A percentile compares a stretch with the other conserved stretches of the same genome.
Conservation (phyloP, 2,888 invertebrate genomes). For the Aradus depressus region DNA sequence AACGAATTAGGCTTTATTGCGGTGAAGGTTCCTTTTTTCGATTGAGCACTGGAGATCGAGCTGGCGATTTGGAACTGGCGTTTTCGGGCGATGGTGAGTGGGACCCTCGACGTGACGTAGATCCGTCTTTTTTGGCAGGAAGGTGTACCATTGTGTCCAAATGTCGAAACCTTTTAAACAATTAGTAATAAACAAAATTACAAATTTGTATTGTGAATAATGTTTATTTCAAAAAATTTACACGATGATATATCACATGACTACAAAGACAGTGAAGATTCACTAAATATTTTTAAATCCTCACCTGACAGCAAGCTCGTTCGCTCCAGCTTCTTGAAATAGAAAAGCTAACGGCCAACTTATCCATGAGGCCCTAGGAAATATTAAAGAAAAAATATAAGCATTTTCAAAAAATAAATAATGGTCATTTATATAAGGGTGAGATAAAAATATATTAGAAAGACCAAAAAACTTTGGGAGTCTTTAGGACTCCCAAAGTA, state of each 20-base stretch:
- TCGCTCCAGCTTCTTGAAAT: conserved; percentile 61
- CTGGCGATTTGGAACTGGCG: conserved; percentile 14
- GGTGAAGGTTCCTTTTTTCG: conserved; percentile 12
- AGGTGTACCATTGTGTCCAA: conserved; percentile 74
- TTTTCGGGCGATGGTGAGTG: conserved; percentile 61
- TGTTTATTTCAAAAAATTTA: neutral
- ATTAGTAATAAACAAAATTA: conserved; percentile 12
- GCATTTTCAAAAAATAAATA: neutral
- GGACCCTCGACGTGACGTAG: conserved; percentile 36
- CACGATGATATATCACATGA: neutral
- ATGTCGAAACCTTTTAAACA: conserved; percentile 61
- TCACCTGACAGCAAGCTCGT: conserved; percentile 70
- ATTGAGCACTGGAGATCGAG: conserved; percentile 14
- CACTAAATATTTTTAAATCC: too few relatives aligned
- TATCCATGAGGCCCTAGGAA: conserved; percentile 73
- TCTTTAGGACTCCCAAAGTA: too few relatives aligned
- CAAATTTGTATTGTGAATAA: conserved; percentile 10
- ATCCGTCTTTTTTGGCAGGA: conserved; percentile 52
- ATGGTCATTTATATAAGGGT: neutral
- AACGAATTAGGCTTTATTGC: conserved; percentile 2
- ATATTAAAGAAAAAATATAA: conserved; percentile 7
- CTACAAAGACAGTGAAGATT: too few relatives aligned
- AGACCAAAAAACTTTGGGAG: neutral
- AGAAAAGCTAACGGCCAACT: conserved; percentile 86
- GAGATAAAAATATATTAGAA: neutral